Evolutionary conservation across 2,113 vertebrate species (phyloP), one percentile per base, ranked within the genome.

Genomic region (Bufo gargarizans): DNA sequence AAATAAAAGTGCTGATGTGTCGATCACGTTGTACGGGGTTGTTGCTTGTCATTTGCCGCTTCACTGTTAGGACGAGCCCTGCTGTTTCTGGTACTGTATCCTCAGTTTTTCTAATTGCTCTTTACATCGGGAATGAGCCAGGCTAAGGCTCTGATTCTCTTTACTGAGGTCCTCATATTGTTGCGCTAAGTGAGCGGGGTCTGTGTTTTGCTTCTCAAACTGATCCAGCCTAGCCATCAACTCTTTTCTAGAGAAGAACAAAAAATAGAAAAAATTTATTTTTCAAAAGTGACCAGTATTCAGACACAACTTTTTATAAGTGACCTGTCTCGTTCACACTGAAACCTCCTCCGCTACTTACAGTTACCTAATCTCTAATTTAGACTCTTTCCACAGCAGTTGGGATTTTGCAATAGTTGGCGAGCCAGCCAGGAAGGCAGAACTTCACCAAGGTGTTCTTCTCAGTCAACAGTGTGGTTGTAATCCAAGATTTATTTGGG

Each of bases 91-190:
- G 90, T 93, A 96, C 93, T 95, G 94, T 92, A 96, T 94, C 91
- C 97, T 94, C 80, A 99, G 96, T 56, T 95, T 97, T 92, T 98
- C 97, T 91, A 99, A 95, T 90, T 98, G 97, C 90, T 96, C 96
- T 63, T 96, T 95, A 4, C 97, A 96, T 88, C 99, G 96, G 0
- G 94, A 96, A 93, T 99, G 97, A 90, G 96, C 96, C 85, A 96
- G 91, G 94, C 96, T 95, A 93, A 99, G 91, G 0, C 94, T 96
- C 91, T 92, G 95, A 89, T 99, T 99, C 94, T 99, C 98, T 90
- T 99, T 98, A 0, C 95, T 95, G 76, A 99, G 95, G 20, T 95
- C 96, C 63, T 95, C 94, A 0, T 98, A 99, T 91, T 99, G 97
- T 89, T 96, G 97, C 63, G 97, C 96, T 72, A 98, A 94, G 86